Percentiles rank a stretch among this genome's conserved stretches.
Conservation (phyloP, 1,140 invertebrate species). For the Hetaerina americana region DNA sequence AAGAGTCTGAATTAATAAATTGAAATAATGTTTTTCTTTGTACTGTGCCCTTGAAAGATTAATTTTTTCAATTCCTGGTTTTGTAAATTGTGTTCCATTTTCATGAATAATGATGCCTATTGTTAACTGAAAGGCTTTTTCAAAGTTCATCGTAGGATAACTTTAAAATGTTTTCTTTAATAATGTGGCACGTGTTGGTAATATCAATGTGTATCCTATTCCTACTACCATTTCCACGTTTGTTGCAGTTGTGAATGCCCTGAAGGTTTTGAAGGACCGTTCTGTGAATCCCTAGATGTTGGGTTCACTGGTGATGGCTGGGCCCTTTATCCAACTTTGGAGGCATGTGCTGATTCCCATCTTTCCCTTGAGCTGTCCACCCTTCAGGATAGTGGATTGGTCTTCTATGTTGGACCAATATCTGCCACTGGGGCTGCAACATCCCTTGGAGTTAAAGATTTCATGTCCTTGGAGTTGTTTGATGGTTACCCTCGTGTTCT, state of each 20-base stretch:
- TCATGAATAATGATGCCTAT: no score
- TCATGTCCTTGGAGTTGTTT: conserved; percentile 78
- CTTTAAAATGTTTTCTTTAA: no score
- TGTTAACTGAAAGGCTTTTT: no score
- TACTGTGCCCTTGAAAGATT: no score
- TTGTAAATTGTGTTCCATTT: no score
- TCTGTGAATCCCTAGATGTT: conserved; percentile 77
- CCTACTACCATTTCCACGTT: no score
- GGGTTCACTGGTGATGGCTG: conserved; percentile 77
- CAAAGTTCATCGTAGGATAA: no score
- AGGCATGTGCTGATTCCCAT: conserved; percentile 58
- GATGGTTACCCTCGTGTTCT: conserved; percentile 71
- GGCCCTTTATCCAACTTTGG: conserved; percentile 74
- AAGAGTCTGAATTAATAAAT: no score
- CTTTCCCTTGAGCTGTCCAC: conserved; percentile 68
- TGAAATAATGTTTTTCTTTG: no score
- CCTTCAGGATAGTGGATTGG: conserved; percentile 56
- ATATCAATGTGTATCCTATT: no score
- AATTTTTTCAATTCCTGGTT: no score
- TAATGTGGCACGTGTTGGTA: no score
- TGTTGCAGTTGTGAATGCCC: conserved; percentile 43
- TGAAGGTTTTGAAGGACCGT: conserved; percentile 63
- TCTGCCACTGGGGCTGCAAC: neutral
- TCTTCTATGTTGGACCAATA: conserved; percentile 87
- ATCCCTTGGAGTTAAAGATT: conserved; percentile 42